These are phyloP conservation scores for Lepidocyrtinus sp. DNA, from an alignment of 2,888 invertebrate genomes.

Conservation along the genomic window DNA sequence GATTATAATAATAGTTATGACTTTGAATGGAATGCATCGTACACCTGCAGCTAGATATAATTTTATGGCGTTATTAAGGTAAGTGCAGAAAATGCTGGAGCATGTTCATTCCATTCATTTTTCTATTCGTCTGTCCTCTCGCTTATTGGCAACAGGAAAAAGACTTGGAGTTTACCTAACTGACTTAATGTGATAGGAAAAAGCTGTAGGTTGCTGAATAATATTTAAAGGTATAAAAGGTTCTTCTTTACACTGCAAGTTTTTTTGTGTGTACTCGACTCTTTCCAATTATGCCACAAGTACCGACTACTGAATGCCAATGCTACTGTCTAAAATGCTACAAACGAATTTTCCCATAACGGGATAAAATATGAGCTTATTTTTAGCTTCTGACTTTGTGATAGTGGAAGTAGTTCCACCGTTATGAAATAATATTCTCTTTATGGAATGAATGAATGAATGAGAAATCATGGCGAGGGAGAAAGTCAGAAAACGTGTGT, in stretches of 20 bases:
- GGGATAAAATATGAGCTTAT: neutral
- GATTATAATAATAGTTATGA: conserved; percentile 2
- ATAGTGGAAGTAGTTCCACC: neutral
- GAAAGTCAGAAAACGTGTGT: neutral
- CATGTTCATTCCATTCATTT: neutral
- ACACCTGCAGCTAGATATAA: conserved; percentile 6
- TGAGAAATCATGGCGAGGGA: neutral
- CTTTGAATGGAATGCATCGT: conserved; percentile 4
- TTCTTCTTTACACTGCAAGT: neutral
- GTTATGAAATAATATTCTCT: neutral
- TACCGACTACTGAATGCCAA: neutral
- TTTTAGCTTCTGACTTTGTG: neutral
- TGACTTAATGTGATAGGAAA: no score
- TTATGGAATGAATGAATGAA: conserved; percentile 1
- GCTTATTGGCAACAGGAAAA: no score
- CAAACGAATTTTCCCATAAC: conserved; percentile 10
- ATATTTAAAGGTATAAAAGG: neutral
- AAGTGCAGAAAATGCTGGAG: neutral
- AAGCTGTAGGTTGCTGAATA: neutral
- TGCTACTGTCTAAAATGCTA: neutral
- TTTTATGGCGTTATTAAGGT: neutral
- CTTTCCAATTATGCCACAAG: neutral
- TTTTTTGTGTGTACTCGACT: neutral
- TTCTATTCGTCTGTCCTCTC: conserved; percentile 1
- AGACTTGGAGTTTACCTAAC: no score